Evolutionary conservation across 2,113 vertebrate genomes (phyloP).

Genomic region (Choloepus hoffmanni): DNA sequence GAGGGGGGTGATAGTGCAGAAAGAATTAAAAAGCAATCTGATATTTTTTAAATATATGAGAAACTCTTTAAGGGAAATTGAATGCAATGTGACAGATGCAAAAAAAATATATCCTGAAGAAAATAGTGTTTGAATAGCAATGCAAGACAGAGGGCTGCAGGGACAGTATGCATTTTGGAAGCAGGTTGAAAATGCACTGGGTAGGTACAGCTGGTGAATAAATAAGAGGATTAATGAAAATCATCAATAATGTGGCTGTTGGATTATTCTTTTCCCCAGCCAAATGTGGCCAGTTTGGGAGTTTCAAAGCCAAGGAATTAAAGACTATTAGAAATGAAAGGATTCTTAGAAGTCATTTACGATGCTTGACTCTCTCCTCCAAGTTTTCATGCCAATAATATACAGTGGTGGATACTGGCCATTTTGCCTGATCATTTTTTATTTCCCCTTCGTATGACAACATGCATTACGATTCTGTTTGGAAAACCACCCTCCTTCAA

Average conservation of each 20-base stretch:
- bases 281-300: not conserved
- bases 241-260: not conserved
- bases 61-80: not conserved
- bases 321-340: constrained; percentile 13
- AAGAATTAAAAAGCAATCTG: constrained; percentile 17
- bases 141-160: not conserved
- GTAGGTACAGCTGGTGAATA: not conserved
- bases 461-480: not conserved
- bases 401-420: not conserved
- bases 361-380: not conserved
- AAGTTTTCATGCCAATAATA: not conserved
- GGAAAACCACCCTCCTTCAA: not conserved
- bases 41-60: not conserved
- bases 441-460: not conserved
- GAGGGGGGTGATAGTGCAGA: not conserved
- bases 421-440: not conserved
- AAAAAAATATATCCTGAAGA: constrained; percentile 26
- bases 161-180: not conserved
- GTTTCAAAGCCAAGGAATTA: constrained; percentile 7
- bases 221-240: not conserved
- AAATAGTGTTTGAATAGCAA: not conserved
- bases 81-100: not conserved
- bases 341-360: not conserved
- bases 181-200: not conserved
- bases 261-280: not conserved